Conservation (phyloP, 2,113 vertebrate genomes). For the Malurus elegans region DNA sequence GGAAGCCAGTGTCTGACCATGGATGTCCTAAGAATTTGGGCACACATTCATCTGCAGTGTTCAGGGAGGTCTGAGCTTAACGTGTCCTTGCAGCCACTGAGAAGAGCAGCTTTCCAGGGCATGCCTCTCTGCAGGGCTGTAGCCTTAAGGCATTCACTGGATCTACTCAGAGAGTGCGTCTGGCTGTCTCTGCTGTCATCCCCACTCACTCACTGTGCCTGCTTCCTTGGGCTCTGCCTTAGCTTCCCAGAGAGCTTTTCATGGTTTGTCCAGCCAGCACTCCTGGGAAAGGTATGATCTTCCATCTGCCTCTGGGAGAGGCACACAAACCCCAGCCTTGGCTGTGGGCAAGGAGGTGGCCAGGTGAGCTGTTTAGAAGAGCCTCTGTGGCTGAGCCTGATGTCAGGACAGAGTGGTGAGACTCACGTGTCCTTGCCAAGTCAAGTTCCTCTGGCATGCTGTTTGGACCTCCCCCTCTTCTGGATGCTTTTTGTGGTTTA, state of each 20-base stretch:
- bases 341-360: not conserved
- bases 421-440: accelerated
- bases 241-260: not conserved
- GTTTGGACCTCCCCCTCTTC: not conserved
- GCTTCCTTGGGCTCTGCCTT: not conserved
- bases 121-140: accelerated
- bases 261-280: accelerated
- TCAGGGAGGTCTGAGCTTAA: not conserved
- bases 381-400: not conserved
- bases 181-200: not conserved
- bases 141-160: not conserved
- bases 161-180: accelerated
- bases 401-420: not conserved
- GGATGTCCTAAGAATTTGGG: not conserved
- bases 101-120: not conserved
- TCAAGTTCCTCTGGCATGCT: not conserved
- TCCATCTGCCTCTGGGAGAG: not conserved
- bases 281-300: not conserved
- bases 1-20: not conserved
- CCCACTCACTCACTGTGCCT: not conserved
- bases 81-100: not conserved
- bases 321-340: not conserved
- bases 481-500: not conserved
- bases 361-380: not conserved
- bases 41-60: accelerated